phyloP scores from a whole-genome alignment of 2,113 vertebrate genomes.

The Cinclus mexicanus region DNA sequence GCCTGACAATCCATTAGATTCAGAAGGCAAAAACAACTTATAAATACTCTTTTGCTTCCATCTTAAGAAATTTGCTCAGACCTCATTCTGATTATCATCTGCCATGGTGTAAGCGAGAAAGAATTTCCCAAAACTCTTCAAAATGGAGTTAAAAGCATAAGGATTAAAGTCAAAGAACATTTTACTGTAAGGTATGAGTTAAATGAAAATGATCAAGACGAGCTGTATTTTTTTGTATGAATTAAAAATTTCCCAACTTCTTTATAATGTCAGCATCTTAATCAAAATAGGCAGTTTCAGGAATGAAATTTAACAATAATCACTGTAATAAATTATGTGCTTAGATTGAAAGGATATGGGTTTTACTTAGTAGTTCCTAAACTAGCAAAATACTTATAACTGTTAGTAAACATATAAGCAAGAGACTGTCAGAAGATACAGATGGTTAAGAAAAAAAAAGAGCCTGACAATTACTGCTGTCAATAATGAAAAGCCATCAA shows the following conservation, averaged over 20 bases:
- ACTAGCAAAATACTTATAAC: neutral
- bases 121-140: neutral
- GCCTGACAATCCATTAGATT: slow-evolving; percentile 76
- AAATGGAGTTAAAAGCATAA: neutral
- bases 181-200: neutral
- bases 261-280: neutral
- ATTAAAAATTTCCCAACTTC: slow-evolving; percentile 41
- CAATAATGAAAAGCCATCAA: neutral
- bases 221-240: neutral
- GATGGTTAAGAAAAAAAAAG: neutral
- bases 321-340: neutral
- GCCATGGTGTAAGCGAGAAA: neutral
- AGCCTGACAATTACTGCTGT: neutral
- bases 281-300: slow-evolving; percentile 1
- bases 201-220: slow-evolving; percentile 30
- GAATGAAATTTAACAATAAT: slow-evolving; percentile 16
- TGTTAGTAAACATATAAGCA: neutral
- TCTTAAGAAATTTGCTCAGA: slow-evolving; percentile 53
- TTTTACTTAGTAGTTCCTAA: neutral
- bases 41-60: slow-evolving; percentile 63
- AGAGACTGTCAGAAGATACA: neutral
- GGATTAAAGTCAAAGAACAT: slow-evolving; percentile 20
- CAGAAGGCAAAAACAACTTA: slow-evolving; percentile 75
- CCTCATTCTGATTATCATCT: slow-evolving; percentile 23
- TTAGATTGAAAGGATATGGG: neutral